Evolutionary conservation across 2,113 vertebrate species (phyloP).

Genomic region (Dendrocopos noguchii): DNA sequence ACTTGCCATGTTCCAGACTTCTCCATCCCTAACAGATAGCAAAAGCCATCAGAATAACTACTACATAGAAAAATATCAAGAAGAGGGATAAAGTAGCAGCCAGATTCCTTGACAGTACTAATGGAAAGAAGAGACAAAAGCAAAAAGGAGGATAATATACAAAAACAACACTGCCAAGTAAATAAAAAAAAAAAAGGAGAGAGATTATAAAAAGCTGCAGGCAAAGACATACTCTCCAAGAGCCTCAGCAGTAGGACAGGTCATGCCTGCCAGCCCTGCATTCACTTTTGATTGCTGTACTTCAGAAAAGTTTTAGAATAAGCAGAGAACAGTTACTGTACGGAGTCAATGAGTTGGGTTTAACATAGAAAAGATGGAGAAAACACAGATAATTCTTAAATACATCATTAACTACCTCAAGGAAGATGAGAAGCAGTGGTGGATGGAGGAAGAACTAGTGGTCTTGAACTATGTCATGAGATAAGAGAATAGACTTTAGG

Average conservation of each 20-base stretch:
- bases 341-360: background rate
- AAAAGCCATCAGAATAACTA: background rate
- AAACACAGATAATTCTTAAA: no score
- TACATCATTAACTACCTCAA: background rate
- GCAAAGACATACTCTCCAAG: background rate
- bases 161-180: background rate
- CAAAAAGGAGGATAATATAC: background rate
- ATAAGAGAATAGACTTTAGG: background rate
- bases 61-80: background rate
- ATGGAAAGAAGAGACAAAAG: background rate
- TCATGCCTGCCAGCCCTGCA: background rate
- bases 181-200: background rate
- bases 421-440: background rate
- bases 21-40: background rate
- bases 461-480: background rate
- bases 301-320: background rate
- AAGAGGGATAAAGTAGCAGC: background rate
- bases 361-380: background rate
- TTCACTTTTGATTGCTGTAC: background rate
- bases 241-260: background rate
- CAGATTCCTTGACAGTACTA: background rate
- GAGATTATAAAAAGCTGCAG: background rate
- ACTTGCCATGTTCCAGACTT: background rate
- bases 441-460: background rate
- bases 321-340: background rate